Base-by-base conservation (phyloP, 2,888 invertebrate genomes). In the Pachycephus smyrnensis region DNA sequence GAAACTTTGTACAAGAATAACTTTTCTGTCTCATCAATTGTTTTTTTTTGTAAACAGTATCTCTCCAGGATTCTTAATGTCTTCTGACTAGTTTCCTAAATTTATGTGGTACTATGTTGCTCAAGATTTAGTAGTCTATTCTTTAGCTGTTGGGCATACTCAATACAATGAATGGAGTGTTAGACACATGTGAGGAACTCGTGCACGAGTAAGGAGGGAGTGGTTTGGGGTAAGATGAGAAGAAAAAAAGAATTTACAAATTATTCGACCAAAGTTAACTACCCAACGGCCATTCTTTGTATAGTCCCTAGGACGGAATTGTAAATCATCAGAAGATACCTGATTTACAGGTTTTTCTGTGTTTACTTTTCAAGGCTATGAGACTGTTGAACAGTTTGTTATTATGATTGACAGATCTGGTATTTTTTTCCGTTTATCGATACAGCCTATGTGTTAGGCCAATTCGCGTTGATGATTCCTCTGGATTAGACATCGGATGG, bases 401-500 rank as follows among this genome's bases (percentile, higher is more conserved):
- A 55, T 55, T 55, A 23, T 55, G 23, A 15, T 55, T 55, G 23
- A 55, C 55, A 55, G 55, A 23, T 55, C 4, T 33, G 31, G 1
- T 11, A 31, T 32, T 1, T 31, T 15, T 15, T 69, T 30, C 11
- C 30, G n/a, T 69, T 69, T 30, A 15, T 30, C 30, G 15, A 35
- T 75, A 40, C 40, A 15, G 9, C 35, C 33, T 36, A n/a, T 35
- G 11, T 36, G 9, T 35, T 12, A 73, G 4, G 15, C 9, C 36
- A 73, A 73, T 40, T n/a, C 36, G 11, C 6, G 12, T n/a, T 31
- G 30, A 33, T 23, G 9, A 75, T 76, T 37, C 68, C 75, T 77
- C 73, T 75, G 78, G 55, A 75, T 68, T 77, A 75, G 77, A 69
- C 68, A 73, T 74, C 69, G 69, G 73, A 76, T 73, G 79, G 74